Evolutionary conservation across 2,113 vertebrate species (phyloP).

Genomic region (Argyrosomus japonicus): DNA sequence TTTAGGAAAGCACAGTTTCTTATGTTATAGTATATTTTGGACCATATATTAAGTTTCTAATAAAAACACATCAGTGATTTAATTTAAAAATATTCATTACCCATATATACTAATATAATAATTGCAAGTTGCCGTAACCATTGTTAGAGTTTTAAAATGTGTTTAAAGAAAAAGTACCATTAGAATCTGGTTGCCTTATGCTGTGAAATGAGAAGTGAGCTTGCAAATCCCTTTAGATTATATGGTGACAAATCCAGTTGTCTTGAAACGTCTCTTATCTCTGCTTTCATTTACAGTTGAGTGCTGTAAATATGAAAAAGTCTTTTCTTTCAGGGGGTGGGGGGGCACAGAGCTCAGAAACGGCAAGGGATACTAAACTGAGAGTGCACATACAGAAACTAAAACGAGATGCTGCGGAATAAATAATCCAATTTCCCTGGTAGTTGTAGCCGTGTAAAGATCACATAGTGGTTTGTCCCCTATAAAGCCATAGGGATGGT

Average conservation of each 20-base stretch:
- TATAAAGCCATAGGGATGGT: constrained; percentile 53
- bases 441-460: constrained; percentile 59
- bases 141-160: background rate
- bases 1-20: background rate
- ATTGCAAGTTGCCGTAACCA: background rate
- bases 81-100: background rate
- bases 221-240: constrained; percentile 63
- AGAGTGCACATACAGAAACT: constrained; percentile 40
- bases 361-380: constrained; percentile 21
- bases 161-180: background rate
- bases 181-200: constrained; percentile 26
- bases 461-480: constrained; percentile 63
- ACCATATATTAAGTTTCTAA: background rate
- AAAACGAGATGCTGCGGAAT: constrained; percentile 51
- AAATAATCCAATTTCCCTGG: constrained; percentile 79
- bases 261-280: constrained; percentile 42
- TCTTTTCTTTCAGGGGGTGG: background rate
- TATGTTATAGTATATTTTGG: background rate
- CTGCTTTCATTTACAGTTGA: constrained; percentile 57
- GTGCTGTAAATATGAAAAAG: constrained; percentile 40
- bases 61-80: background rate
- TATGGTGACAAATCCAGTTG: constrained; percentile 52
- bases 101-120: background rate
- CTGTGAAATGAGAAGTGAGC: constrained; percentile 62
- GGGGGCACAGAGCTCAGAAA: constrained; percentile 13